Conservation (phyloP, 2,888 invertebrate species). For the Metacarcinus magister region DNA sequence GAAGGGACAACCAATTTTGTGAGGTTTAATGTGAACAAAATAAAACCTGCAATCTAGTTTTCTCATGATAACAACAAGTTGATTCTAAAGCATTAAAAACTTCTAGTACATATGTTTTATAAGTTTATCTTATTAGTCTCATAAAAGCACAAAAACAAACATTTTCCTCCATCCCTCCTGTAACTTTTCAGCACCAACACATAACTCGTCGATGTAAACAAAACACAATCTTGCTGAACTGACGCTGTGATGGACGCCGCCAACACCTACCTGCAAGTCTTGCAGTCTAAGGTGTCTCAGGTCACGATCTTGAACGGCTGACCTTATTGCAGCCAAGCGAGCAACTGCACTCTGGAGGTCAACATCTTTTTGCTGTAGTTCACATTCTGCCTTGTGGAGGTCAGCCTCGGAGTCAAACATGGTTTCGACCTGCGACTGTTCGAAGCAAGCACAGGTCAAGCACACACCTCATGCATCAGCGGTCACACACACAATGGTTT, state of each 20-base stretch:
- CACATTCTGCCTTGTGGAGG: constrained; percentile 70
- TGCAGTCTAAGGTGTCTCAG: constrained; percentile 76
- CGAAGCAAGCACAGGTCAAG: constrained; percentile 66
- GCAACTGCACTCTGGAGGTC: constrained; percentile 81
- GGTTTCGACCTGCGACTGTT: constrained; percentile 67
- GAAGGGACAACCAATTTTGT: constrained; percentile 14
- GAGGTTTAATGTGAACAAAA: background rate
- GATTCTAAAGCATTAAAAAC: background rate
- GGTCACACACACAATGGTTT: constrained; percentile 9
- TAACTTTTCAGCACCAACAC: background rate
- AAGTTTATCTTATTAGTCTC: background rate
- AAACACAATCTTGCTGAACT: background rate
- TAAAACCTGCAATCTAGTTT: background rate
- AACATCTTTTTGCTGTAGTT: constrained; percentile 73
- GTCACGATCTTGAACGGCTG: constrained; percentile 79
- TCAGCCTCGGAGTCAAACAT: constrained; percentile 52
- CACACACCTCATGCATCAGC: constrained; percentile 65
- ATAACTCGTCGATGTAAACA: background rate
- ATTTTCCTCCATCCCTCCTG: background rate
- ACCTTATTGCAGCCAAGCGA: constrained; percentile 78
- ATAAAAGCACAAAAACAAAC: background rate
- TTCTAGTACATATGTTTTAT: background rate
- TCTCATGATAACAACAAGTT: background rate
- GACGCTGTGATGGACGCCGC: background rate
- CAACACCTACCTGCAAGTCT: constrained; percentile 78